phyloP scores from a whole-genome alignment of 30 jellyfish, hydroid and myxozoan genomes.

The Aurelia aurita complex sp. Pacific region DNA sequence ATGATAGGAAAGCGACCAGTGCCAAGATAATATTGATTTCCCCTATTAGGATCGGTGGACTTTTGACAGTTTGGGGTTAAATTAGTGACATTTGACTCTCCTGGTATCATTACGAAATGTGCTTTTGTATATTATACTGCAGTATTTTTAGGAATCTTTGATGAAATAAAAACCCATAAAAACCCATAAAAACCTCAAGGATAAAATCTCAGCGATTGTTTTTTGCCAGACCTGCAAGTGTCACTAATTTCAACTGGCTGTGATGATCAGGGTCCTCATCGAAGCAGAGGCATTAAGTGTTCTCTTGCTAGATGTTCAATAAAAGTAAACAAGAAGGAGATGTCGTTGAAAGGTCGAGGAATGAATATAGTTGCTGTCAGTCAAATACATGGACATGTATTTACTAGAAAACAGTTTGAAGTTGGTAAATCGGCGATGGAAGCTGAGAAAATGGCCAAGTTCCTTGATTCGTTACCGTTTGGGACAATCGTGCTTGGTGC shows the following conservation, averaged over 20 bases:
- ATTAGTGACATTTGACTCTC: too few species aligned
- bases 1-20: too few species aligned
- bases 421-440: conserved; percentile 36
- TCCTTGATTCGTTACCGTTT: conserved; percentile 20
- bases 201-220: too few species aligned
- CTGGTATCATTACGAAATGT: conserved; percentile 15
- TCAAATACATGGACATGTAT: conserved; percentile 36
- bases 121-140: conserved; percentile 9
- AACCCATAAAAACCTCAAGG: not conserved
- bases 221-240: conserved; percentile 10
- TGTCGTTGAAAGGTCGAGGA: conserved; percentile 49
- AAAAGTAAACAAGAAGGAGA: conserved; percentile 47
- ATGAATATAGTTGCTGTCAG: conserved; percentile 56
- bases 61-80: too few species aligned
- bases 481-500: conserved; percentile 43
- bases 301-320: conserved; percentile 28
- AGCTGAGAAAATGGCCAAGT: conserved; percentile 37
- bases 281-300: conserved; percentile 13
- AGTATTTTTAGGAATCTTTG: conserved; percentile 15
- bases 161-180: not conserved
- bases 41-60: too few species aligned
- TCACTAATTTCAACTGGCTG: conserved; percentile 60
- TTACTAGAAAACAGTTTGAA: conserved; percentile 39
- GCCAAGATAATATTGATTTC: too few species aligned
- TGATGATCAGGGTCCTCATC: conserved; percentile 41